Evolutionary conservation across 2,888 invertebrate species (phyloP).

Genomic region (Leptinotarsa haldemani): DNA sequence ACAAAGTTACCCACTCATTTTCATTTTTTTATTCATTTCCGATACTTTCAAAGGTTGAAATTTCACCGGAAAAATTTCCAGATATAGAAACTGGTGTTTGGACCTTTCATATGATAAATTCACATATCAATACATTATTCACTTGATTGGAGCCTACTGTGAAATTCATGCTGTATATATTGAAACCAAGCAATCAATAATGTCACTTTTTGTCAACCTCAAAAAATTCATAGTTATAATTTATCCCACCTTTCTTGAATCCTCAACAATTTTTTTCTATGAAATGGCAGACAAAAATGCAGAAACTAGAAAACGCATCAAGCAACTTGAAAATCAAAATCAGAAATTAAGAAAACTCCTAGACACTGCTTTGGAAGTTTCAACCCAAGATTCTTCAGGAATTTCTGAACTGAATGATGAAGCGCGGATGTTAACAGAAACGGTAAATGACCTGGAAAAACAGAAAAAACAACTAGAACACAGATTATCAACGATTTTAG

Average conservation of each 20-base stretch:
- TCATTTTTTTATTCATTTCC: too few species aligned
- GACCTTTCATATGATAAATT: too few species aligned
- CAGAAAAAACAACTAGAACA: slow-evolving; percentile 47
- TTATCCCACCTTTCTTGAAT: not conserved
- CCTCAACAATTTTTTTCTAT: not conserved
- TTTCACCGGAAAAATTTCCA: too few species aligned
- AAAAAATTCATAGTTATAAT: slow-evolving; percentile 23
- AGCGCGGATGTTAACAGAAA: slow-evolving; percentile 38
- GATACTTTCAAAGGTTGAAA: too few species aligned
- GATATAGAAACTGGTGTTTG: too few species aligned
- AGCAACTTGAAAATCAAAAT: slow-evolving; percentile 52
- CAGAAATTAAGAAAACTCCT: slow-evolving; percentile 47
- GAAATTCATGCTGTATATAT: not conserved
- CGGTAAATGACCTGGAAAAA: slow-evolving; percentile 43
- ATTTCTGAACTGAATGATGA: slow-evolving; percentile 39
- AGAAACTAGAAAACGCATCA: slow-evolving; percentile 45
- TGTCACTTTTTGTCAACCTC: slow-evolving; percentile 22
- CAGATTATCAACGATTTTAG: slow-evolving; percentile 37
- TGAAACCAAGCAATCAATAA: not conserved
- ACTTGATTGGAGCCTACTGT: not conserved
- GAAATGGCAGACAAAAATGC: slow-evolving; percentile 40
- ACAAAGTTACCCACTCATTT: too few species aligned
- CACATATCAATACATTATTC: too few species aligned
- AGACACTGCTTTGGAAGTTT: slow-evolving; percentile 46
- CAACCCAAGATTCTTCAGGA: slow-evolving; percentile 40